Evolutionary conservation across 2,888 invertebrate genomes (phyloP).

Genomic region (Dinocampus coccinellae): DNA sequence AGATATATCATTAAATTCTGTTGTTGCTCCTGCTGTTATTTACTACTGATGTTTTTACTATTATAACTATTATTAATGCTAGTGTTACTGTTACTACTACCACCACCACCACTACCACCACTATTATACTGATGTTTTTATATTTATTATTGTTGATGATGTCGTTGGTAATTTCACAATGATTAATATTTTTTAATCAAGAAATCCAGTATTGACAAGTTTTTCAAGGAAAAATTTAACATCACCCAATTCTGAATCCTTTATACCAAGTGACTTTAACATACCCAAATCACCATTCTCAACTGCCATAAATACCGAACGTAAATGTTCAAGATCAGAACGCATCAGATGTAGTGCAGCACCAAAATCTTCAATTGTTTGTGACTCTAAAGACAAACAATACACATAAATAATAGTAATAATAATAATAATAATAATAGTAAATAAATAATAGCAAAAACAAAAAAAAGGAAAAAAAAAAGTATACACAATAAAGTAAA

Average conservation of each 20-base stretch:
- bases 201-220: constrained; percentile 94
- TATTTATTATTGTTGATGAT: no score
- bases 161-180: neutral
- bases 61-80: neutral
- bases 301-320: constrained; percentile 95
- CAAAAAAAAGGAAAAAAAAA: neutral
- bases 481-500: neutral
- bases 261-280: constrained; percentile 93
- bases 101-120: no score
- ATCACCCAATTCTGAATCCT: constrained; percentile 94
- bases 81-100: neutral
- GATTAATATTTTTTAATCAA: constrained; percentile 78
- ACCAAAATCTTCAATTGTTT: constrained; percentile 94
- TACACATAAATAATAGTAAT: constrained; percentile 31
- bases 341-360: constrained; percentile 88
- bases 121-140: no score
- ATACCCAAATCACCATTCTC: constrained; percentile 95
- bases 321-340: constrained; percentile 90
- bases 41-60: neutral
- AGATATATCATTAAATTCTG: neutral
- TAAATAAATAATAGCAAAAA: no score
- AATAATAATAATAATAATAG: neutral
- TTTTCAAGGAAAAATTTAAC: constrained; percentile 97
- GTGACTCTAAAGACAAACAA: constrained; percentile 79
- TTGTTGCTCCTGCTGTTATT: neutral